Percentiles rank a stretch among this genome's conserved stretches.
These are phyloP conservation scores for Rhyacichthys aspro DNA, from an alignment of 2,797 vertebrate species.

Conservation along the genomic window DNA sequence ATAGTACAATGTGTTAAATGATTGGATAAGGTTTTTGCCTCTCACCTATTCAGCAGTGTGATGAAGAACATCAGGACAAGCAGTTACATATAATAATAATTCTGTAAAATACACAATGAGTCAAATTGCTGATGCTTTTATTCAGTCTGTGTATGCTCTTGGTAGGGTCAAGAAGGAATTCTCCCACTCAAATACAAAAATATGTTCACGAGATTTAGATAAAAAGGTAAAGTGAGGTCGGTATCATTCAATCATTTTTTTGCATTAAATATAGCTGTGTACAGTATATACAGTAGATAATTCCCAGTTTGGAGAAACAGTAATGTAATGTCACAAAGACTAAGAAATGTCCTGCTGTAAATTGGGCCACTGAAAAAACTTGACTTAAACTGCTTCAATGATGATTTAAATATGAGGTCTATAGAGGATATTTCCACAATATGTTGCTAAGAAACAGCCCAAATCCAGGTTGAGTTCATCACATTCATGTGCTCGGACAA, in stretches of 20 bases:
- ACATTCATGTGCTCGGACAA: too few species aligned
- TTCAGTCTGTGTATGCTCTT: neutral
- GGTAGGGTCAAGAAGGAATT: neutral
- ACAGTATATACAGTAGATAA: neutral
- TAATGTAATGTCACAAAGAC: neutral
- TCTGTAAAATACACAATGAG: neutral
- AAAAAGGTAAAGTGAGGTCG: too few species aligned
- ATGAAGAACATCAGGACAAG: neutral
- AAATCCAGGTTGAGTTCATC: too few species aligned
- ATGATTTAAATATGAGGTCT: neutral
- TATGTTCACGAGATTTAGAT: too few species aligned
- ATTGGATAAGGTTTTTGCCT: neutral
- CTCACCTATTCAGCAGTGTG: neutral
- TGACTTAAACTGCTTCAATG: neutral
- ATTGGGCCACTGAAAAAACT: conserved; percentile 4
- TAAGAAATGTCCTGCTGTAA: neutral
- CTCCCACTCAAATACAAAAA: too few species aligned
- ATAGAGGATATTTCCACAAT: neutral
- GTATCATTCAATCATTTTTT: too few species aligned
- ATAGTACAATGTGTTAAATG: neutral
- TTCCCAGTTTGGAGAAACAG: neutral
- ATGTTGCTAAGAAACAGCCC: too few species aligned
- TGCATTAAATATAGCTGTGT: neutral
- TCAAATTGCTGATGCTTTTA: neutral
- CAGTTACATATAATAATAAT: neutral